Evolutionary conservation across 2,113 vertebrate genomes (phyloP).

Genomic region (Smithornis capensis): DNA sequence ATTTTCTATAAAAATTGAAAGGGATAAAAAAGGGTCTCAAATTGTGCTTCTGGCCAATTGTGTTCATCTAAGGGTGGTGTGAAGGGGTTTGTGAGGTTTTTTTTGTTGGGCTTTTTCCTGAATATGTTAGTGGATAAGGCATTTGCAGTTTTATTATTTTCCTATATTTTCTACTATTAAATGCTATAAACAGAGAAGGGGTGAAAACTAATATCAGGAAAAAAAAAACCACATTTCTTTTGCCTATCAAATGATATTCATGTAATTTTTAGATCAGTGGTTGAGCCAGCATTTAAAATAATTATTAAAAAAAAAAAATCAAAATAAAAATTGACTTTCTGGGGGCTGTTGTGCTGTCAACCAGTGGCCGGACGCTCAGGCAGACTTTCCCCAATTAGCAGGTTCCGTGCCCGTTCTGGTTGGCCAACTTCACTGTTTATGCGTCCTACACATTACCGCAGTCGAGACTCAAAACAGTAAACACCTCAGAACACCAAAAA

Average conservation of each 20-base stretch:
- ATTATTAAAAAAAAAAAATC: not conserved
- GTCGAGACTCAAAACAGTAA: conserved; percentile 15
- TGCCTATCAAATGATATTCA: accelerated
- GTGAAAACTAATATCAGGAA: not conserved
- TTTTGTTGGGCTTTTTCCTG: not conserved
- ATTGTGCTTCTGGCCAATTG: not conserved
- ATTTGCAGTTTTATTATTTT: not conserved
- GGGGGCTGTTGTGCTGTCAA: not conserved
- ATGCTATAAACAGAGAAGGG: not conserved
- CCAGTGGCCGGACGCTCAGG: not conserved
- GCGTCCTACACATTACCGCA: not conserved
- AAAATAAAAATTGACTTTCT: not conserved
- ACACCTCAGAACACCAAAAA: not conserved
- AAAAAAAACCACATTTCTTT: not conserved
- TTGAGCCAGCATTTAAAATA: not conserved
- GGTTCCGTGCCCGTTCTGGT: not conserved
- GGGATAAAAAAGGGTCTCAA: not conserved
- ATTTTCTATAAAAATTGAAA: not conserved
- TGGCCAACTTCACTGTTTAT: not conserved
- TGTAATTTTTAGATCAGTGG: not conserved
- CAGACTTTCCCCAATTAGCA: conserved; percentile 23
- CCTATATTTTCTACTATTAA: not conserved
- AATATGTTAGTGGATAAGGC: not conserved
- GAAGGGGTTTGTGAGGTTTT: accelerated
- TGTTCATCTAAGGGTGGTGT: not conserved